Conservation (phyloP, 1,140 invertebrate genomes). For the Orius laevigatus region DNA sequence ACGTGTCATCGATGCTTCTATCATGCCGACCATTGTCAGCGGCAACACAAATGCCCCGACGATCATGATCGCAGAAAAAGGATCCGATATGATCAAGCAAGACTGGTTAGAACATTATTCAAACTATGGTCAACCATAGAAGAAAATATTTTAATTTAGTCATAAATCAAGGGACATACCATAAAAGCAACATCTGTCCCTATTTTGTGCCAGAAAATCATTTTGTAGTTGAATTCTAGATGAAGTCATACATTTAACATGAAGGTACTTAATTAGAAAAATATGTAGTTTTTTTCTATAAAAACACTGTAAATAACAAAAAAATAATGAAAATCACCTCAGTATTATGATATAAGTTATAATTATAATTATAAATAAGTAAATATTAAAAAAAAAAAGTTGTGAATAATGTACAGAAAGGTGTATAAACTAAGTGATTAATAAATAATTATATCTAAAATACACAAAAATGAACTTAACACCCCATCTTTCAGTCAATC, state of each 20-base stretch:
- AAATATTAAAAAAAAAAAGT: no score
- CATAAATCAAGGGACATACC: constrained; percentile 55
- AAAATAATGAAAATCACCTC: constrained; percentile 15
- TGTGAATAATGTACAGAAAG: no score
- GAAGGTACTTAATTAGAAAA: no score
- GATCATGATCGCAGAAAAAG: constrained; percentile 78
- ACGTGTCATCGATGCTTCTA: constrained; percentile 71
- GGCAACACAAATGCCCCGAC: constrained; percentile 73
- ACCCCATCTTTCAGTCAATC: no score
- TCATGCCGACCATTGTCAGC: constrained; percentile 68
- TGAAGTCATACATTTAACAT: no score
- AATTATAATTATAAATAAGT: no score
- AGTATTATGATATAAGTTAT: no score
- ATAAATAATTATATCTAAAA: no score
- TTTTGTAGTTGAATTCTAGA: no score
- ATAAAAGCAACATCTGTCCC: constrained; percentile 42
- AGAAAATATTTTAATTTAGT: constrained; percentile 22
- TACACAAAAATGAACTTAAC: no score
- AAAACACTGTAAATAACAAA: constrained; percentile 42
- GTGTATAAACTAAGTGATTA: no score
- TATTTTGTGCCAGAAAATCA: background rate
- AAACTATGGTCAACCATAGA: constrained; percentile 1
- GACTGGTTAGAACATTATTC: constrained; percentile 36
- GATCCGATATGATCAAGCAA: constrained; percentile 61
- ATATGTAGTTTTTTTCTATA: constrained; percentile 8